A percentile compares a stretch with the other conserved stretches of the same genome.
Conservation (phyloP, 2,113 vertebrate species). For the Sciurus niger region DNA sequence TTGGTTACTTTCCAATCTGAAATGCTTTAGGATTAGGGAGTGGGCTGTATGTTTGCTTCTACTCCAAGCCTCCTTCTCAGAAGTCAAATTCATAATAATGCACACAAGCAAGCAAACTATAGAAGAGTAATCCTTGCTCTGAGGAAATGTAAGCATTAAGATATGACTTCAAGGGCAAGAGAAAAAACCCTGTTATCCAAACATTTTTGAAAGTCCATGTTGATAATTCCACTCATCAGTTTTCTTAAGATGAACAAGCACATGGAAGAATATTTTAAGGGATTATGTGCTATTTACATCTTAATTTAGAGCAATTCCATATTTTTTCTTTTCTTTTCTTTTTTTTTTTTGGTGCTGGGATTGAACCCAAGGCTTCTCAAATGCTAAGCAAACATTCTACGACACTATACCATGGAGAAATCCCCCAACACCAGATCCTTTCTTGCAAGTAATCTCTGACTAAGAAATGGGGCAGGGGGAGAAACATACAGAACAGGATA, state of each 20-base stretch:
- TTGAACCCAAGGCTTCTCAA: background rate
- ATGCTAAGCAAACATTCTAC: background rate
- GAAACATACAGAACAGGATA: conserved; percentile 22
- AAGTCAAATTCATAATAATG: conserved; percentile 48
- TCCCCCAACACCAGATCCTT: background rate
- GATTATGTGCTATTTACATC: conserved; percentile 45
- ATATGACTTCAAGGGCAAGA: conserved; percentile 37
- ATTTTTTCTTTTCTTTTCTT: background rate
- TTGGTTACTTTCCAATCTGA: conserved; percentile 55
- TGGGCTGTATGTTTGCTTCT: background rate
- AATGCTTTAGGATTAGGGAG: conserved; percentile 22
- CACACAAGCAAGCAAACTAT: conserved; percentile 20
- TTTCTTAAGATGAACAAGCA: conserved; percentile 49
- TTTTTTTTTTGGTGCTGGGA: background rate
- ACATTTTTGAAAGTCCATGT: conserved; percentile 54
- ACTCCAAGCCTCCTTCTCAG: background rate
- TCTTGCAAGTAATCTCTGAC: conserved; percentile 47
- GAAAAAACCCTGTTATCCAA: conserved; percentile 62
- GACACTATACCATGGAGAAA: background rate
- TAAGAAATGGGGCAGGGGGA: background rate
- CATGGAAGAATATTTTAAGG: conserved; percentile 39
- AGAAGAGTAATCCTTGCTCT: conserved; percentile 51
- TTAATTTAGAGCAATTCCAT: conserved; percentile 24
- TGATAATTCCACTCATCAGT: conserved; percentile 58
- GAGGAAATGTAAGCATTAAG: conserved; percentile 21